phyloP scores from a whole-genome alignment of 2,113 vertebrate species.

The Grantiella picta region DNA sequence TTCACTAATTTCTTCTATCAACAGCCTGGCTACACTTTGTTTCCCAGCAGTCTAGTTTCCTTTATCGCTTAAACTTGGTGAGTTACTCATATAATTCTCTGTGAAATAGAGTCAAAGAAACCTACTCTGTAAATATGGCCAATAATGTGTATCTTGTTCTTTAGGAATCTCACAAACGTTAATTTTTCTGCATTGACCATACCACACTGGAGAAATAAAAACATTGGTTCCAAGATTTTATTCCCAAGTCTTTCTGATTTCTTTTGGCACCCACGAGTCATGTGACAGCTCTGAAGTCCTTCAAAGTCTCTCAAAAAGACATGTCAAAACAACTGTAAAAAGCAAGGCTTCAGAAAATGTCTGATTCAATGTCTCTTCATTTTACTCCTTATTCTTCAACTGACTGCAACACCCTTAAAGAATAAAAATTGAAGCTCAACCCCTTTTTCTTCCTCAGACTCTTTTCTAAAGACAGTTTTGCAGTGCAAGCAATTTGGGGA shows the following conservation, averaged over 20 bases:
- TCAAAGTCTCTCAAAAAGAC: slow-evolving; percentile 2
- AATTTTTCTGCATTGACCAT: background rate
- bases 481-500: background rate
- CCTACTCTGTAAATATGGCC: background rate
- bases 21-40: background rate
- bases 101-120: background rate
- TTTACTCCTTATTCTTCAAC: background rate
- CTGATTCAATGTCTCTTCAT: background rate
- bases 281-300: background rate
- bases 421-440: background rate
- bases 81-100: background rate
- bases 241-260: slow-evolving; percentile 5
- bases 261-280: slow-evolving; percentile 16
- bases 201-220: slow-evolving; percentile 16
- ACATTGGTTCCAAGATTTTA: background rate
- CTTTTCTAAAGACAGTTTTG: background rate
- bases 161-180: background rate
- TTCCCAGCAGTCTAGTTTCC: background rate
- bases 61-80: background rate
- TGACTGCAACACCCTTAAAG: background rate
- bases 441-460: background rate
- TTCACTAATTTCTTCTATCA: background rate
- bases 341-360: background rate
- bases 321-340: slow-evolving; percentile 14
- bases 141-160: background rate